Base-by-base conservation (phyloP, 1,140 invertebrate species). In the Saccostrea cuccullata region DNA sequence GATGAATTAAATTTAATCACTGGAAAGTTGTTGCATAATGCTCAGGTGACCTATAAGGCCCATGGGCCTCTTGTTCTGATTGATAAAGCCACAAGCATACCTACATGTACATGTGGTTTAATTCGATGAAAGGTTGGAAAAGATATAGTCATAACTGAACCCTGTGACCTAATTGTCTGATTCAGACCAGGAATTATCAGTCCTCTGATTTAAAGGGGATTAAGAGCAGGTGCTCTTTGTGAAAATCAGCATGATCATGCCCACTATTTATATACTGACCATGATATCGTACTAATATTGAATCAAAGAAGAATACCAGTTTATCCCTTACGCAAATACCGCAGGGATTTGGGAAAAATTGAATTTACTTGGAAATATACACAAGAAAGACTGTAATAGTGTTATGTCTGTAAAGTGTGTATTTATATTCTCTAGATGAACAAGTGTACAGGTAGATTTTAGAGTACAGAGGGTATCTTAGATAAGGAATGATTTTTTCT, bases 151-250 rank as follows among this genome's bases (percentile, higher is more conserved):
- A 64, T 64, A 64, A 64, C 58, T 64, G 58, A n/a, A 64, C 58
- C n/a, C 17, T 20, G 58, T 64, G 58, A 64, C 58, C 17, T 47
- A 47, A 17, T n/a, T 64, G 5, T 64, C 58, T 64, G 58, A 64
- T 64, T 64, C 58, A 64, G 58, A 17, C n/a, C 58, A 64, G 3
- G 58, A 47, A 47, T 64, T 17, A 64, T 64, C 58, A 20, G 17
- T 36, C 15, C 23, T 77, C 70, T 26, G 13, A 30, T 47, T 77
- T 77, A 30, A 11, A 30, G 8, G 70, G 70, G 70, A 77, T 77
- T 77, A 77, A 36, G 26, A 77, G 70, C 70, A 77, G 70, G 70
- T 77, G 70, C 70, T 26, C 70, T 77, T 77, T 77, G 26, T 77
- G 70, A 36, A 36, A 77, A 77, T 77, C 70, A 9, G 70, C 70